Conservation (phyloP, 1,140 invertebrate species). For the Babylonia areolata region DNA sequence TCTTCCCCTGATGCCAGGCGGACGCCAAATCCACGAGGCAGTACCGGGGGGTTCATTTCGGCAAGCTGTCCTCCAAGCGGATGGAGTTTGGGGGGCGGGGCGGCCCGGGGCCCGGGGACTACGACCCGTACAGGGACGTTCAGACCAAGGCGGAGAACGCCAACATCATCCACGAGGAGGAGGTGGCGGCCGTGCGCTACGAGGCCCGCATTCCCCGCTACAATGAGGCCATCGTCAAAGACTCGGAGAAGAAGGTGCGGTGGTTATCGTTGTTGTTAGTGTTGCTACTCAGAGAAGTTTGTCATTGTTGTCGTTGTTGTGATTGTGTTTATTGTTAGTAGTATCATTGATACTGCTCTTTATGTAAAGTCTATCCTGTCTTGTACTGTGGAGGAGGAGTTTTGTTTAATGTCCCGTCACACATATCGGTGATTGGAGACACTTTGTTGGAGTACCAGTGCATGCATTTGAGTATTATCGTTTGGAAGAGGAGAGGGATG, state of each 20-base stretch:
- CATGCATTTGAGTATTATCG: too few species aligned
- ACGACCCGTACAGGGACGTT: constrained; percentile 67
- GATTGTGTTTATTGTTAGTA: too few species aligned
- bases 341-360: neutral
- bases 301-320: too few species aligned
- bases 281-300: neutral
- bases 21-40: constrained; percentile 63
- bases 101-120: constrained; percentile 74
- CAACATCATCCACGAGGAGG: constrained; percentile 65
- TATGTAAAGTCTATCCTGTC: too few species aligned
- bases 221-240: constrained; percentile 70
- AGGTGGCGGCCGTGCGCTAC: constrained; percentile 50
- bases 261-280: too few species aligned
- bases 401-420: too few species aligned
- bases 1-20: constrained; percentile 23
- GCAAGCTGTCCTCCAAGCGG: constrained; percentile 67
- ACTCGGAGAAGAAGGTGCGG: constrained; percentile 73
- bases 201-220: constrained; percentile 73
- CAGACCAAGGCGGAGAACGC: constrained; percentile 62
- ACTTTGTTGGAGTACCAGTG: too few species aligned
- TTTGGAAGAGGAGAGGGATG: too few species aligned
- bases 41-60: constrained; percentile 74
- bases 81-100: constrained; percentile 63
- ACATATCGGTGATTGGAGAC: too few species aligned
- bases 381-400: too few species aligned